Percentiles rank a stretch among this genome's conserved stretches.
These are phyloP conservation scores for Phymorhynchus buccinoides DNA, from an alignment of 1,140 invertebrate species.

Conservation along the genomic window DNA sequence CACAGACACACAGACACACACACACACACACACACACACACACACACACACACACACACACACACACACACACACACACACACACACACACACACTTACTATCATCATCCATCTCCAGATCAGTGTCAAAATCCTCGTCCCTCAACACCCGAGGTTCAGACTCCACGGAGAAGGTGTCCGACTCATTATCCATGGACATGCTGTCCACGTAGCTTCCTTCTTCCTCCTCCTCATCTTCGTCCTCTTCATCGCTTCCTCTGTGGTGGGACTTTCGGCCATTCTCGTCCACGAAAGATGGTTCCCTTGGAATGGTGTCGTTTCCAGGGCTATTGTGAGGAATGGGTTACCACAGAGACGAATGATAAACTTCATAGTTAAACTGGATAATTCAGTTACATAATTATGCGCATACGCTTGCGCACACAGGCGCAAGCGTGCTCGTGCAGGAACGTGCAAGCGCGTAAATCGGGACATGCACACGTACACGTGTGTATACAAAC, in stretches of 20 bases:
- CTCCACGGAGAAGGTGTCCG: conserved; percentile 39
- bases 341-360: no score
- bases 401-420: no score
- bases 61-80: background rate
- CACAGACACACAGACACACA: background rate
- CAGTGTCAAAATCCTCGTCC: conserved; percentile 52
- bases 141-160: background rate
- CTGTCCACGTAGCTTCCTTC: conserved; percentile 32
- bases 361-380: no score
- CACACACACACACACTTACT: conserved; percentile 39
- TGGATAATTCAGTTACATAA: no score
- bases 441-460: no score
- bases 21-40: background rate
- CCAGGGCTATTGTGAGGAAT: no score
- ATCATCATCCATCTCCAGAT: conserved; percentile 46
- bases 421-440: no score
- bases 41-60: conserved; percentile 5
- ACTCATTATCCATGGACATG: conserved; percentile 44
- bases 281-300: background rate
- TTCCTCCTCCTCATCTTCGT: conserved; percentile 12
- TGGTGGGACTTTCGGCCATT: background rate
- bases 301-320: no score
- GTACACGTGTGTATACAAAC: no score
- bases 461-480: no score
- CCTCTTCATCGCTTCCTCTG: background rate